A percentile compares a stretch with the other conserved stretches of the same genome.
Evolutionary conservation across 2,797 vertebrate genomes (phyloP).

Genomic region (Monodelphis domestica): DNA sequence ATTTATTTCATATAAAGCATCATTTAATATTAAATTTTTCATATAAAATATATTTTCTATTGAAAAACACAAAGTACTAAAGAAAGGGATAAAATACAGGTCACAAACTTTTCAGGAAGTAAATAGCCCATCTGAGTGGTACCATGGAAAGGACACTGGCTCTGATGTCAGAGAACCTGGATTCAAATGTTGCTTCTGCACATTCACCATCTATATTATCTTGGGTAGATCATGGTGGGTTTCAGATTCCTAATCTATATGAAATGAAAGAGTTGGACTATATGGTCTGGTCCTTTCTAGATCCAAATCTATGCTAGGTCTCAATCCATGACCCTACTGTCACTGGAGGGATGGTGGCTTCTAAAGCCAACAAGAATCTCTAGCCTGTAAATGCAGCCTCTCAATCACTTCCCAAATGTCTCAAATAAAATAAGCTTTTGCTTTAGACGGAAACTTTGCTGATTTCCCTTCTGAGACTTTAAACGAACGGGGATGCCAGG

Average conservation of each 20-base stretch:
- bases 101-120: background rate
- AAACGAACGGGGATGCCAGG: conserved; percentile 48
- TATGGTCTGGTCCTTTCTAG: background rate
- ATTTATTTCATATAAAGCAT: background rate
- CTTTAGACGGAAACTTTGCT: background rate
- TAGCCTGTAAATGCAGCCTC: background rate
- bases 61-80: background rate
- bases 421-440: background rate
- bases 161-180: background rate
- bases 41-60: background rate
- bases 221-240: background rate
- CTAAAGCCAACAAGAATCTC: background rate
- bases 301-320: background rate
- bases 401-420: conserved; percentile 21
- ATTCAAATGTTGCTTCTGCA: background rate
- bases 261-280: background rate
- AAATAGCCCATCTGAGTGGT: background rate
- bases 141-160: background rate
- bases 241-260: background rate
- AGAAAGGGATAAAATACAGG: background rate
- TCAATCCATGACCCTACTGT: background rate
- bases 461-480: conserved; percentile 55
- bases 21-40: too few relatives aligned
- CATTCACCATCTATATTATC: background rate
- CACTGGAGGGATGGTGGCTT: background rate